Evolutionary conservation across 2,797 vertebrate genomes (phyloP).

Genomic region (Gymnothorax reevesii): DNA sequence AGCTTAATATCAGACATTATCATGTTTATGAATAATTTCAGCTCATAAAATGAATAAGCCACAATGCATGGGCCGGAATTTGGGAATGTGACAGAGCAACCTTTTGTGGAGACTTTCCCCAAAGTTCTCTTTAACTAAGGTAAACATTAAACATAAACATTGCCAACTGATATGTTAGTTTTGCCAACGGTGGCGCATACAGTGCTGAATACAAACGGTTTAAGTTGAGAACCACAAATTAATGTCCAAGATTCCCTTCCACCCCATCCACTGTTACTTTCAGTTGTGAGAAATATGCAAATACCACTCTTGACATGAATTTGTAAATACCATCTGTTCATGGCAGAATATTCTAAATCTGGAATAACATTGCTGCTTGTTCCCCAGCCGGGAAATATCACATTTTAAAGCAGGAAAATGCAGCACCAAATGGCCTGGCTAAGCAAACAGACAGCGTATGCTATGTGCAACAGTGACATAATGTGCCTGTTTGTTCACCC

Average conservation of each 20-base stretch:
- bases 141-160: neutral
- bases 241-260: neutral
- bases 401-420: neutral
- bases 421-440: neutral
- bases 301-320: neutral
- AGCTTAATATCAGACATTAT: too few species aligned
- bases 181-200: neutral
- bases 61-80: neutral
- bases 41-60: too few species aligned
- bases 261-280: neutral
- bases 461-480: neutral
- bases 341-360: neutral
- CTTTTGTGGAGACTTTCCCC: neutral
- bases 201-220: neutral
- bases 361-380: neutral
- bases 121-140: neutral
- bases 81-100: conserved; percentile 7
- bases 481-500: neutral
- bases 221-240: conserved; percentile 5
- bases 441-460: neutral
- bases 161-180: neutral
- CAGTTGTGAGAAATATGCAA: neutral
- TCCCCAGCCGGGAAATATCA: neutral
- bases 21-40: too few species aligned
- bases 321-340: neutral